Percentiles rank a stretch among this genome's conserved stretches.
phyloP scores from a whole-genome alignment of 1,140 invertebrate species.

The Bacillus rossius region DNA sequence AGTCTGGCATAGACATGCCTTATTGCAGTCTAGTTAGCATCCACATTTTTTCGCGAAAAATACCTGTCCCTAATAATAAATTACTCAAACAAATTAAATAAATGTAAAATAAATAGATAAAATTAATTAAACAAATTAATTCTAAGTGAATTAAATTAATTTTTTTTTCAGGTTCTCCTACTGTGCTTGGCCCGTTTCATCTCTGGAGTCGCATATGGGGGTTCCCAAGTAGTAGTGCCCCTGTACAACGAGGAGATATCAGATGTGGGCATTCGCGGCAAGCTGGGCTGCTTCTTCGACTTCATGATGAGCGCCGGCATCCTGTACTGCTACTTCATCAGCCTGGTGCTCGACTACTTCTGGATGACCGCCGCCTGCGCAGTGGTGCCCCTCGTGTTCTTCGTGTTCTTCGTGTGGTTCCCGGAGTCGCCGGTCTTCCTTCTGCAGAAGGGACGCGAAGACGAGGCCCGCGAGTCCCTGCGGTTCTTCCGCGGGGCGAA shows the following conservation, averaged over 20 bases:
- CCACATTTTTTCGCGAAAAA: too few species aligned
- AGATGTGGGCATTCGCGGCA: slow-evolving; percentile 33
- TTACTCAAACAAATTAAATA: too few species aligned
- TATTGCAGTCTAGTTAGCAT: too few species aligned
- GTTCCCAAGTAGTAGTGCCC: slow-evolving; percentile 29
- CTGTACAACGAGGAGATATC: slow-evolving; percentile 63
- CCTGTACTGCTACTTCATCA: slow-evolving; percentile 59
- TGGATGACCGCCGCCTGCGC: slow-evolving; percentile 48
- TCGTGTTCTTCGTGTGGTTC: slow-evolving; percentile 59
- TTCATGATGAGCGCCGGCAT: slow-evolving; percentile 52
- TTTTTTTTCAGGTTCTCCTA: background rate
- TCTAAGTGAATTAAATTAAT: too few species aligned
- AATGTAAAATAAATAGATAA: too few species aligned
- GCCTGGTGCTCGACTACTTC: slow-evolving; percentile 52
- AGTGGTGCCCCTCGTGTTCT: slow-evolving; percentile 51
- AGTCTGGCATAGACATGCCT: too few species aligned
- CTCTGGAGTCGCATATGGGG: background rate
- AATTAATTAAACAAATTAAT: too few species aligned
- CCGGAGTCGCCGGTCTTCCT: slow-evolving; percentile 76
- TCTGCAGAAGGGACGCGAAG: slow-evolving; percentile 47
- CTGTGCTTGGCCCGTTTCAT: background rate
- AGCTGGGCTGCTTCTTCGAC: slow-evolving; percentile 37
- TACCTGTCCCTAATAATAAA: too few species aligned
- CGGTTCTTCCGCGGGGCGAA: slow-evolving; percentile 49
- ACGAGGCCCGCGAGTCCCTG: slow-evolving; percentile 56